These are phyloP conservation scores for Melanchra persicariae DNA, from an alignment of 2,888 invertebrate species.

Conservation along the genomic window DNA sequence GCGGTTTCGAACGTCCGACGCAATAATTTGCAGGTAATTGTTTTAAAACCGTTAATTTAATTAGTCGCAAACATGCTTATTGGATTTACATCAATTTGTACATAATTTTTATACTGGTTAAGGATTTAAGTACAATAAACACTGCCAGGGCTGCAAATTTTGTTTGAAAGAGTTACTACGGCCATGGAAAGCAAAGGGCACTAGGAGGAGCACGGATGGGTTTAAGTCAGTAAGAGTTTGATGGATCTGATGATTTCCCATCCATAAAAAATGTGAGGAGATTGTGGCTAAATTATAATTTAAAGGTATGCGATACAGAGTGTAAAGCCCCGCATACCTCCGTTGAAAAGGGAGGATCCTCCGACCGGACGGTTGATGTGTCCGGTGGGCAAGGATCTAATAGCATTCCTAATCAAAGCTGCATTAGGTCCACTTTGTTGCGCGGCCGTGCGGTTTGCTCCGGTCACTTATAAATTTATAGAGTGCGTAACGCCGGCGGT, in stretches of 20 bases:
- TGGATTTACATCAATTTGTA: neutral
- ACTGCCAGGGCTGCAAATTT: too few species aligned
- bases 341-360: too few species aligned
- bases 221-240: too few species aligned
- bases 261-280: too few species aligned
- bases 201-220: too few species aligned
- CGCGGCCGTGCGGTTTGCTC: slow-evolving; percentile 30
- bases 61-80: slow-evolving; percentile 7
- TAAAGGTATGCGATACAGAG: too few species aligned
- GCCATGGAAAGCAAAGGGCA: too few species aligned
- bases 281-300: too few species aligned
- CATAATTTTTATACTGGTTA: neutral
- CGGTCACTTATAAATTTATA: slow-evolving; percentile 33
- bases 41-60: slow-evolving; percentile 17
- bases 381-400: slow-evolving; percentile 16
- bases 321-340: too few species aligned
- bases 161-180: too few species aligned
- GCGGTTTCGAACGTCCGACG: slow-evolving; percentile 26
- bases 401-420: slow-evolving; percentile 41
- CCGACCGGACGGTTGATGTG: too few species aligned
- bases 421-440: slow-evolving; percentile 48
- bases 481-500: slow-evolving; percentile 13
- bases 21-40: slow-evolving; percentile 20
- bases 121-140: neutral
- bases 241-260: too few species aligned